These are phyloP conservation scores for Boulengeromyrus knoepffleri DNA, from an alignment of 2,113 vertebrate genomes.

Conservation along the genomic window DNA sequence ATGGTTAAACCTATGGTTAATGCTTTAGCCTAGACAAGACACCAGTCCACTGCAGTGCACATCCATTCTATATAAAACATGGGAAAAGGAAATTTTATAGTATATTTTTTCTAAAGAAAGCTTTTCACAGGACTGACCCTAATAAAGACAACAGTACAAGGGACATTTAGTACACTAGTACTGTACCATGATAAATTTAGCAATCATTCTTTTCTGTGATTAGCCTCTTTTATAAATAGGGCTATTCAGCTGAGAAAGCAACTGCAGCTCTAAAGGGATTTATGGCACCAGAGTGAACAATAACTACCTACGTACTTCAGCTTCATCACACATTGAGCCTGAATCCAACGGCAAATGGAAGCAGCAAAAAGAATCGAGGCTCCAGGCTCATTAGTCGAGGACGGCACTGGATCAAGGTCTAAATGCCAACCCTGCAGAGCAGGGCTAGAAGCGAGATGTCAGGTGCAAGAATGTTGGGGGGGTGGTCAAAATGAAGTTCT, in stretches of 20 bases:
- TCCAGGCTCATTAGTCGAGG: not conserved
- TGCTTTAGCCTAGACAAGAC: not conserved
- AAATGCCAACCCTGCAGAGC: not conserved
- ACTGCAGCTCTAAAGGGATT: not conserved
- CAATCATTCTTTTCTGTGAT: constrained; percentile 4
- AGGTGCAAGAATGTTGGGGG: not conserved
- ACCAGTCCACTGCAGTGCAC: not conserved
- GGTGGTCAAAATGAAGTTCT: not conserved
- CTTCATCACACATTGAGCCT: not conserved
- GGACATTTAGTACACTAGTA: not conserved
- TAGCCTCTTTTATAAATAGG: not conserved
- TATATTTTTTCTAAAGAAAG: not conserved
- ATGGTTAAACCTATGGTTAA: not conserved
- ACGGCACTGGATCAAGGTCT: not conserved
- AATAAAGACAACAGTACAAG: not conserved
- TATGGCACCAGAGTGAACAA: not conserved
- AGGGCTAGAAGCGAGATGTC: not conserved
- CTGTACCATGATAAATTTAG: not conserved
- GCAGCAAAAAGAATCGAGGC: not conserved
- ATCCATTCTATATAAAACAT: not conserved
- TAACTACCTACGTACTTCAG: not conserved
- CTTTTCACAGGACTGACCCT: not conserved
- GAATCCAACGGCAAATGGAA: not conserved
- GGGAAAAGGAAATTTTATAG: not conserved
- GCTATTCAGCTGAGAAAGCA: not conserved